Evolutionary conservation across 2,888 invertebrate genomes (phyloP), one percentile per base, ranked within the genome.

Genomic region (Idaea straminata): DNA sequence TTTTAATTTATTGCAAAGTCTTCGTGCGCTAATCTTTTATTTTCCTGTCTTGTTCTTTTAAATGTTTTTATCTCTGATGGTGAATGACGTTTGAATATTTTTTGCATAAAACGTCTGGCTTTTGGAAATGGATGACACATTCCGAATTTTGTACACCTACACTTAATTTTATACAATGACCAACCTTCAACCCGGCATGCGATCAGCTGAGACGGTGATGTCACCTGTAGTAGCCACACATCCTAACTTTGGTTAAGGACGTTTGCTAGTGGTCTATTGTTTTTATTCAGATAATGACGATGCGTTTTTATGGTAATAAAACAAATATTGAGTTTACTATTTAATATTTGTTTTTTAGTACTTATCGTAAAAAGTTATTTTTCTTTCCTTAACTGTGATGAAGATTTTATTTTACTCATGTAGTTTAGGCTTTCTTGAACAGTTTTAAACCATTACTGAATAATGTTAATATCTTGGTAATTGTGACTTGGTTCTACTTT

Each of bases 141-240:
- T 67, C 64, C 73, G 70, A 66, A 74, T 77, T 72, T 75, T 74
- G 74, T 73, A 79, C 83, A 84, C 83, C 83, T 85, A 85, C 81
- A 77, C 73, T 73, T 70, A 76, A 71, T 71, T 74, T 72, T 76
- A 74, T 76, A 66, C 74, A 77, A 79, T 85, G 89, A 88, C 88
- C 88, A 89, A 83, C 91, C 91, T 91, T 91, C 90, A 91, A 90
- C 89, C 76, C 66, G 61, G 65, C 67, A 67, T 75, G 66, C 74
- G 80, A 88, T 86, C 91, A 91, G 89, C 91, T 90, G 90, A 79
- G 84, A 74, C 74, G 74, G 74, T 91, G 91, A 91, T 88, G 85
- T 91, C 91, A 91, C 84, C 70, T 67, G 68, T 7, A 47, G 47
- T 47, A 47, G 13, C 47, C 71, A 66, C 70, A 72, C 78, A 79